A percentile compares a stretch with the other conserved stretches of the same genome.
These are phyloP conservation scores for Cervus canadensis DNA, from an alignment of 2,113 vertebrate species.

Conservation along the genomic window DNA sequence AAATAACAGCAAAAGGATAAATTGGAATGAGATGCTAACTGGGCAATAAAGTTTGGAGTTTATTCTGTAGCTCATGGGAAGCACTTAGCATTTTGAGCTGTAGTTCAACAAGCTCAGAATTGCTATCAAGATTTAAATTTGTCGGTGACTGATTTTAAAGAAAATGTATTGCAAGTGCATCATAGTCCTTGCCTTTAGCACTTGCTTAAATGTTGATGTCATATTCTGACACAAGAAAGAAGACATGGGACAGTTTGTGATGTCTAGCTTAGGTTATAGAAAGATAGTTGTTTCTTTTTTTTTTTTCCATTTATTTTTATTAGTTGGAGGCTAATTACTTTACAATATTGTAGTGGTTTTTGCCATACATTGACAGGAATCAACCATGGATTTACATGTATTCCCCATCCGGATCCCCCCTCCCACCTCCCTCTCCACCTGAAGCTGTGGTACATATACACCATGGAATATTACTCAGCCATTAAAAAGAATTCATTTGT, in stretches of 20 bases:
- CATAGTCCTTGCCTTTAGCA: background rate
- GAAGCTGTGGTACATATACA: too few species aligned
- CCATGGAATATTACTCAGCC: too few species aligned
- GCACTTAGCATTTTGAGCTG: background rate
- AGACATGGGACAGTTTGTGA: background rate
- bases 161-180: background rate
- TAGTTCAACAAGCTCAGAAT: background rate
- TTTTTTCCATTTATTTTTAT: too few species aligned
- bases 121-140: slow-evolving; percentile 7
- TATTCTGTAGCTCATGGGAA: background rate
- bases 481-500: too few species aligned
- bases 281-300: background rate
- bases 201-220: background rate
- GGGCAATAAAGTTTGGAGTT: background rate
- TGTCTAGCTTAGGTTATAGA: background rate
- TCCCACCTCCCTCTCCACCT: too few species aligned
- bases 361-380: too few species aligned
- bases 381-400: too few species aligned
- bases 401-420: too few species aligned
- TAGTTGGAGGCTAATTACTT: too few species aligned
- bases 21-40: background rate
- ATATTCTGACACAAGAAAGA: background rate
- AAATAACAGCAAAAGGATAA: background rate
- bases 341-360: too few species aligned
- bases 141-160: background rate